These are phyloP conservation scores for Xestia c-nigrum DNA, from an alignment of 2,888 invertebrate genomes.

Conservation along the genomic window DNA sequence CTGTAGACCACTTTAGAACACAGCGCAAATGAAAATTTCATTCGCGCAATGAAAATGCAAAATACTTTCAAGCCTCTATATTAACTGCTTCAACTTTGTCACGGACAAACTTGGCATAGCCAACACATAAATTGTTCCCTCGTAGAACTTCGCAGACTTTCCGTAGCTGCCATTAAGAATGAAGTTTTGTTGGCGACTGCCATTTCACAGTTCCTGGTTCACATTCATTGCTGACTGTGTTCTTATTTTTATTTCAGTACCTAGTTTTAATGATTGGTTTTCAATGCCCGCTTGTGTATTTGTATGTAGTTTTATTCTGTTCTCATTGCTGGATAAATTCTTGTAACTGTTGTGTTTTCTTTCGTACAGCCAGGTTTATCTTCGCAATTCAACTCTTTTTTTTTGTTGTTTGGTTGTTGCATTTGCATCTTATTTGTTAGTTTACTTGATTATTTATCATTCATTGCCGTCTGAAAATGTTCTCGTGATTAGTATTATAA, in stretches of 20 bases:
- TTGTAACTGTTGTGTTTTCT: background rate
- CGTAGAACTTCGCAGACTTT: slow-evolving; percentile 80
- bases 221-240: slow-evolving; percentile 36
- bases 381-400: background rate
- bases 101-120: slow-evolving; percentile 70
- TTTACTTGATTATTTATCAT: background rate
- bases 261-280: slow-evolving; percentile 32
- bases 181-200: slow-evolving; percentile 63
- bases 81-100: slow-evolving; percentile 64
- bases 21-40: slow-evolving; percentile 24
- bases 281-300: background rate
- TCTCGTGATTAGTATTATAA: background rate
- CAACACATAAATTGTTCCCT: slow-evolving; percentile 74
- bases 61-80: slow-evolving; percentile 39
- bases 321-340: background rate
- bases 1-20: background rate
- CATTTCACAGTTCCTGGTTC: slow-evolving; percentile 48
- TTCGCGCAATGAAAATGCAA: slow-evolving; percentile 49
- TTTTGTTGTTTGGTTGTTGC: background rate
- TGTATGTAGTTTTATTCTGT: background rate
- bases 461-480: background rate
- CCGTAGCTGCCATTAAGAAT: slow-evolving; percentile 68
- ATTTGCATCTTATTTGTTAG: background rate
- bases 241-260: slow-evolving; percentile 44
- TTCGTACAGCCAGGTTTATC: background rate